A percentile compares a stretch with the other conserved stretches of the same genome.
These are phyloP conservation scores for Aphidius colemani DNA, from an alignment of 2,888 invertebrate genomes.

Conservation along the genomic window DNA sequence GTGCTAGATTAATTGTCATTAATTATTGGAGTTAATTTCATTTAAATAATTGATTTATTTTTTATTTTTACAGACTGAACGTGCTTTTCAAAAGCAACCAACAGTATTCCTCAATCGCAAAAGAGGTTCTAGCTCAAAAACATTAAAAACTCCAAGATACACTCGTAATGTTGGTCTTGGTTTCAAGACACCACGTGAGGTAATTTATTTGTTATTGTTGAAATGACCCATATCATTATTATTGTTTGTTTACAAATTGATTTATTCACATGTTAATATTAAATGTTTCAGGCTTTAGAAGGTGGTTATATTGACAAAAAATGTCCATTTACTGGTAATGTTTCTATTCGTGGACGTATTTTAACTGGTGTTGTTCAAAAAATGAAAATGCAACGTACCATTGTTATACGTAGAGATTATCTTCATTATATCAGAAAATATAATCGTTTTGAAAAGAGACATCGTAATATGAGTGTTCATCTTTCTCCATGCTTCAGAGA, in stretches of 20 bases:
- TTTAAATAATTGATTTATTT: not conserved
- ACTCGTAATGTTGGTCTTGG: conserved; percentile 90
- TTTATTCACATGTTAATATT: too few relatives aligned
- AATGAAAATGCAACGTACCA: conserved; percentile 98
- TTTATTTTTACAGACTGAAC: conserved; percentile 79
- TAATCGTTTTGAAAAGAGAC: conserved; percentile 98
- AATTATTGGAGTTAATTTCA: too few relatives aligned
- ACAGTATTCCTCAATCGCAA: conserved; percentile 94
- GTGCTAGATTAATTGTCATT: too few relatives aligned
- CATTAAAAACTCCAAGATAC: conserved; percentile 79
- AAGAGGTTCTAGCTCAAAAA: conserved; percentile 74
- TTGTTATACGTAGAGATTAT: conserved; percentile 97
- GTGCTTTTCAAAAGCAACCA: conserved; percentile 96
- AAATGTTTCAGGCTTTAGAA: conserved; percentile 60
- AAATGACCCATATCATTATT: too few relatives aligned
- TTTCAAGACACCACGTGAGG: conserved; percentile 94
- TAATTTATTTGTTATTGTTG: conserved; percentile 63
- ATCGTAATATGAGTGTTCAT: conserved; percentile 98
- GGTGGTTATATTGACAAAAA: conserved; percentile 99
- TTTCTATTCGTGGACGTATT: conserved; percentile 96
- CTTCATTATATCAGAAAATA: conserved; percentile 98
- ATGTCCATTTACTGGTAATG: conserved; percentile 99
- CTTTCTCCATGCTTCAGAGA: conserved; percentile 99
- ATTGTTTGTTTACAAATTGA: too few relatives aligned
- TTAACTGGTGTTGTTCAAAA: conserved; percentile 95